phyloP scores from a whole-genome alignment of 2,888 invertebrate genomes.

The Tortricodes alternella region DNA sequence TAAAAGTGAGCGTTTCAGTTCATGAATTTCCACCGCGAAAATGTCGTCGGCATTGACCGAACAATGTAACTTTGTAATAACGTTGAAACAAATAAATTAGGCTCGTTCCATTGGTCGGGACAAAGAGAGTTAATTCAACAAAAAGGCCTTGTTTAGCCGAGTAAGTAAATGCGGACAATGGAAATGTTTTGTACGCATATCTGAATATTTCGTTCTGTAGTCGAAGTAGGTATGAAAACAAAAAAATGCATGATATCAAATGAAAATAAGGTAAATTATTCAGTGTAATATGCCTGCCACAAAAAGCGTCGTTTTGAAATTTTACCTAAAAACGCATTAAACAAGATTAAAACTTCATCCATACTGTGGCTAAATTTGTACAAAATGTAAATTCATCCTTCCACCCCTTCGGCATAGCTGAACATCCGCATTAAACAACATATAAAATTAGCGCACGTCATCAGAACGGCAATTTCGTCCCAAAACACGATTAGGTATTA shows the following conservation, averaged over 20 bases:
- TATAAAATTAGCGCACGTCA: neutral
- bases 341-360: no score
- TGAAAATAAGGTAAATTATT: no score
- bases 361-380: no score
- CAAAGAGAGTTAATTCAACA: neutral
- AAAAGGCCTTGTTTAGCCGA: conserved; percentile 4
- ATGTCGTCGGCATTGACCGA: neutral
- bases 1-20: no score
- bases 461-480: neutral
- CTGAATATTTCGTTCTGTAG: no score
- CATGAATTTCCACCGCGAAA: neutral
- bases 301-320: no score
- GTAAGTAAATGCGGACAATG: neutral
- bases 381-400: no score
- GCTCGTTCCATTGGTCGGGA: neutral
- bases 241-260: no score
- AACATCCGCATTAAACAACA: neutral
- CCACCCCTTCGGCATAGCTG: no score
- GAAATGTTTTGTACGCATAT: neutral
- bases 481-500: neutral
- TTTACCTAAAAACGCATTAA: no score
- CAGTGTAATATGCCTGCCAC: no score
- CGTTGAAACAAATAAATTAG: neutral
- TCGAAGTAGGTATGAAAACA: no score
- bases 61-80: neutral